Percentiles rank a stretch among this genome's conserved stretches.
These are phyloP conservation scores for Hippoglossus stenolepis DNA, from an alignment of 2,113 vertebrate genomes.

Conservation along the genomic window DNA sequence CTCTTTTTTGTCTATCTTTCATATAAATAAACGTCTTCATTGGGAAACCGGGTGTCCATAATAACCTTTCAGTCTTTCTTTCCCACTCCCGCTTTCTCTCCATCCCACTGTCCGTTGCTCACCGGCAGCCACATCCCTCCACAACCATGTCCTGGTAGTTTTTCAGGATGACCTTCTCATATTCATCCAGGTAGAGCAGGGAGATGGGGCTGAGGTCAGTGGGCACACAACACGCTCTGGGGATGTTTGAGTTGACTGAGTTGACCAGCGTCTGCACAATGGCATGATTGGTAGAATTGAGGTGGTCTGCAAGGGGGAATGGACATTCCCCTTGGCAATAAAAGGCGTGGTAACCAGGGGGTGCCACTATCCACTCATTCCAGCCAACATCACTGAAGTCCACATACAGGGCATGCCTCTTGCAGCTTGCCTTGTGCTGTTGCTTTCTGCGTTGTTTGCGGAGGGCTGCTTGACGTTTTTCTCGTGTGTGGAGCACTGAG, in stretches of 20 bases:
- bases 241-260: constrained; percentile 98
- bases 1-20: constrained; percentile 86
- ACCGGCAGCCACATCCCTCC: constrained; percentile 98
- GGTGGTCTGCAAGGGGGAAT: constrained; percentile 96
- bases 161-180: constrained; percentile 98
- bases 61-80: constrained; percentile 70
- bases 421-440: constrained; percentile 92
- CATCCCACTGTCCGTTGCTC: constrained; percentile 51
- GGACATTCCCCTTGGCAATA: constrained; percentile 99
- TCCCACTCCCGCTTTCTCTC: constrained; percentile 21
- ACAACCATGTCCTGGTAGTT: constrained; percentile 99
- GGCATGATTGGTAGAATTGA: constrained; percentile 99
- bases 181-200: constrained; percentile 97
- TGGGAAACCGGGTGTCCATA: constrained; percentile 95
- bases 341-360: constrained; percentile 96
- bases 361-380: constrained; percentile 99
- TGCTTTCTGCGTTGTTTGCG: constrained; percentile 93
- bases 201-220: constrained; percentile 98
- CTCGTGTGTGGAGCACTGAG: constrained; percentile 91
- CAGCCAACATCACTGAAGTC: constrained; percentile 99
- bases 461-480: constrained; percentile 89
- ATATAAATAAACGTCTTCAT: constrained; percentile 99
- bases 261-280: constrained; percentile 99
- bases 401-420: constrained; percentile 94
- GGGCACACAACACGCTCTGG: constrained; percentile 98